A percentile compares a stretch with the other conserved stretches of the same genome.
Conservation (phyloP, 2,113 vertebrate genomes). For the Hypomesus transpacificus region DNA sequence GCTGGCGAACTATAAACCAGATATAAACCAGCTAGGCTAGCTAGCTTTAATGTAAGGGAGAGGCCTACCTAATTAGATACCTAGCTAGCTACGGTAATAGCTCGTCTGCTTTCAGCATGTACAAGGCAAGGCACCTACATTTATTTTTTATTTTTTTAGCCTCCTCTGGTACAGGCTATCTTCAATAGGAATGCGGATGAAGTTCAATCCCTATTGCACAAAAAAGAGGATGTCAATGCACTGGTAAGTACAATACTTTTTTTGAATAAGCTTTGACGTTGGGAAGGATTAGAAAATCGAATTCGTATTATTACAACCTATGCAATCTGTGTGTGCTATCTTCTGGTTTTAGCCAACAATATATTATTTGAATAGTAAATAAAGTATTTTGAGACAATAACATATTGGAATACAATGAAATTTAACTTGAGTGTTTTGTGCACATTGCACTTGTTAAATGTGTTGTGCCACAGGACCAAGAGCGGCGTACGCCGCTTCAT, state of each 20-base stretch:
- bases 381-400: too few species aligned
- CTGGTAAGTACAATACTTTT: constrained; percentile 72
- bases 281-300: too few species aligned
- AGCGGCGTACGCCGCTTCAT: constrained; percentile 91
- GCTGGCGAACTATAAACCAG: too few species aligned
- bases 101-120: neutral
- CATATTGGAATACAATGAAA: neutral
- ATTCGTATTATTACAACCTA: too few species aligned
- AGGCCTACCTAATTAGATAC: neutral
- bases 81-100: too few species aligned
- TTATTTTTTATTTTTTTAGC: constrained; percentile 56
- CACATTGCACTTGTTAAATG: neutral
- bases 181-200: constrained; percentile 97
- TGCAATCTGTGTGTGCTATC: too few species aligned
- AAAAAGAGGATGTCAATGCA: constrained; percentile 96
- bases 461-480: constrained; percentile 81
- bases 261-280: too few species aligned
- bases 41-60: neutral
- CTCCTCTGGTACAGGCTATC: constrained; percentile 99
- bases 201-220: constrained; percentile 88
- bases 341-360: too few species aligned
- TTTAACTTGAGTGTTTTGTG: neutral
- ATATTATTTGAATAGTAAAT: too few species aligned
- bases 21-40: neutral
- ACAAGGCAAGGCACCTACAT: neutral